Base-by-base conservation (phyloP, 2,113 vertebrate species). In the Dromiciops gliroides region DNA sequence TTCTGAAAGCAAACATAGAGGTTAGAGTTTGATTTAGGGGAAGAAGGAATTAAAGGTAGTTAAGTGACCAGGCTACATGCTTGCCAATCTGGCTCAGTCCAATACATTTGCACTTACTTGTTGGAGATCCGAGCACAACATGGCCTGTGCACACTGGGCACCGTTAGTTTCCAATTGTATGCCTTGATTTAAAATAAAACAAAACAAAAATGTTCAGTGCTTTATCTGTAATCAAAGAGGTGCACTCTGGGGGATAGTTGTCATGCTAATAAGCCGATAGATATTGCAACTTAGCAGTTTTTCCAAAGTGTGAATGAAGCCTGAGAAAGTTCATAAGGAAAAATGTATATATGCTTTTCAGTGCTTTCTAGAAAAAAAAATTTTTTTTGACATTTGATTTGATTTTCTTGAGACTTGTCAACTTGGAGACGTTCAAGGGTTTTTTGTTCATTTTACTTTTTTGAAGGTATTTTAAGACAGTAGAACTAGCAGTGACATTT, bases 301-400 rank as follows among this genome's bases (percentile, higher is more conserved):
- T 97, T 98, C 53, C 94, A 97, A 97, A 97, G 98, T 98, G 95
- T 98, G 98, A 98, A 97, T 98, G 98, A 98, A 97, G 97, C 98
- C 98, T 98, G 98, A 93, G 95, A 92, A 97, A 98, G 97, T 97
- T 98, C 97, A 95, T 98, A 97, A 98, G 97, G 97, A 99, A 99
- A 83, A 98, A 97, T 99, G 99, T 99, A 99, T 98, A 99, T 99
- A 99, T 97, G 98, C 99, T 99, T 99, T 99, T 99, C 98, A 98
- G 98, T 98, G 98, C 98, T 99, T 99, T 99, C 97, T 98, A 99
- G 99, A 97, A 60, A 60, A 60, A 60, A 31, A 11, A 31, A 12
- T 96, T 98, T 98, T 98, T 95, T 98, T 98, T 99, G 98, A 98
- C 98, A 97, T 98, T 97, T 97, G 96, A 98, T 98, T 98, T 99